Evolutionary conservation across 2,888 invertebrate species (phyloP).

Genomic region (Drosophila meridionalis): DNA sequence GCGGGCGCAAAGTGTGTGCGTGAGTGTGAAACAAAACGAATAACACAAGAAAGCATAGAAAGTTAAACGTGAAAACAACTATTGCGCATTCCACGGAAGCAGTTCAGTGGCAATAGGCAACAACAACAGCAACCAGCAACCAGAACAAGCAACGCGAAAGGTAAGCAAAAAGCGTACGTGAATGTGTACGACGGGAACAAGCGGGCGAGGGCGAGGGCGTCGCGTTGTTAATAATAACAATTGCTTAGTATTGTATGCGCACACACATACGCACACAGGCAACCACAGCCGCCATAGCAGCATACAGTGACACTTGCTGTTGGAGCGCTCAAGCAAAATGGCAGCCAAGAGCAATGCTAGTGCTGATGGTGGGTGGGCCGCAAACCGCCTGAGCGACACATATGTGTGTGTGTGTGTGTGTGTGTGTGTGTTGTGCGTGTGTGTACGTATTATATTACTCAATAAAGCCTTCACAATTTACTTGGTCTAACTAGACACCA

Average conservation of each 20-base stretch:
- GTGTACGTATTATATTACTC: slow-evolving; percentile 46
- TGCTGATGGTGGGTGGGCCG: slow-evolving; percentile 55
- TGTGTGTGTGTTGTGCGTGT: background rate
- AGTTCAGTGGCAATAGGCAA: slow-evolving; percentile 38
- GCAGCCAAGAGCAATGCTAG: slow-evolving; percentile 54
- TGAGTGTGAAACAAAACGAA: slow-evolving; percentile 33
- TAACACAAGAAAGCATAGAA: slow-evolving; percentile 50
- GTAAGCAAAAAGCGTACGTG: slow-evolving; percentile 63
- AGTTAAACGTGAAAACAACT: slow-evolving; percentile 51
- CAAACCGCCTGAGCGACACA: slow-evolving; percentile 9
- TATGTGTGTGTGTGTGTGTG: background rate
- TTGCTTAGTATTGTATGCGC: slow-evolving; percentile 61
- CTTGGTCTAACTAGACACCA: slow-evolving; percentile 4
- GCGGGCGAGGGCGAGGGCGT: slow-evolving; percentile 29
- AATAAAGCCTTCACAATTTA: slow-evolving; percentile 42
- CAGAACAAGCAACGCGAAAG: slow-evolving; percentile 56
- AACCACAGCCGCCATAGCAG: slow-evolving; percentile 37
- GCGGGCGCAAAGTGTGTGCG: slow-evolving; percentile 62
- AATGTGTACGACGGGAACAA: slow-evolving; percentile 12
- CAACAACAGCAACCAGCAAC: slow-evolving; percentile 43
- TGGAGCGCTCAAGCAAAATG: slow-evolving; percentile 73
- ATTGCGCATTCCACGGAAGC: slow-evolving; percentile 75
- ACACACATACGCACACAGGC: slow-evolving; percentile 12
- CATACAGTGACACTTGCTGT: slow-evolving; percentile 65
- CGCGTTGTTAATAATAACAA: slow-evolving; percentile 69